Percentiles rank a stretch among this genome's conserved stretches.
phyloP scores from a whole-genome alignment of 2,113 vertebrate genomes.

The Onychostruthus taczanowskii region DNA sequence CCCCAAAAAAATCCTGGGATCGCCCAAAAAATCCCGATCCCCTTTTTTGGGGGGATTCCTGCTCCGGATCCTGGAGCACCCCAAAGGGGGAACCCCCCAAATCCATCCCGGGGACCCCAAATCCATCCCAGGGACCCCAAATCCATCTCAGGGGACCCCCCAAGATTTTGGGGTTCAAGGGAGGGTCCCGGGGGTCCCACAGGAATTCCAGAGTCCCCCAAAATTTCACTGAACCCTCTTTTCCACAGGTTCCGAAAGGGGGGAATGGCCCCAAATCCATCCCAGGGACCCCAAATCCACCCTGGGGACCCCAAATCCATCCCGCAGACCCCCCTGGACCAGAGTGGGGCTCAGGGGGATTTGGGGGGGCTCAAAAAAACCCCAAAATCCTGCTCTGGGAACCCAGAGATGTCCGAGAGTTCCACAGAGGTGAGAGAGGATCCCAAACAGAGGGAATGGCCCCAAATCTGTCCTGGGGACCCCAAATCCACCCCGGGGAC shows the following conservation, averaged over 20 bases:
- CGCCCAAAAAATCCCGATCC: background rate
- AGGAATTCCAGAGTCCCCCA: no score
- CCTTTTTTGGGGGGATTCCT: background rate
- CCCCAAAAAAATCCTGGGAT: no score
- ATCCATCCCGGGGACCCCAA: background rate
- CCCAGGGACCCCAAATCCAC: background rate
- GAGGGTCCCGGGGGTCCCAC: no score
- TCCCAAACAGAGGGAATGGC: no score
- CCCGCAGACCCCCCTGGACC: background rate
- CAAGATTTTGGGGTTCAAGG: no score
- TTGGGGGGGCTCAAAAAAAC: no score
- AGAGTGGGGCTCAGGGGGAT: no score
- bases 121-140: background rate
- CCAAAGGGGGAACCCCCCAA: background rate
- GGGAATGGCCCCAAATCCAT: background rate
- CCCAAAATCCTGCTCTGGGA: no score
- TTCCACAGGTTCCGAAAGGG: no score
- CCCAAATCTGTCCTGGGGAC: background rate
- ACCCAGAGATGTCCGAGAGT: fast-evolving
- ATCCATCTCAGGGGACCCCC: background rate
- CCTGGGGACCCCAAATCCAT: background rate
- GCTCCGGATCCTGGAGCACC: background rate
- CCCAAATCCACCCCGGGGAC: background rate
- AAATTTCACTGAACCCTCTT: no score
- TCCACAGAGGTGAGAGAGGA: no score